These are phyloP conservation scores for Drosophila lacteicornis DNA, from an alignment of 1,140 invertebrate genomes.

Conservation along the genomic window DNA sequence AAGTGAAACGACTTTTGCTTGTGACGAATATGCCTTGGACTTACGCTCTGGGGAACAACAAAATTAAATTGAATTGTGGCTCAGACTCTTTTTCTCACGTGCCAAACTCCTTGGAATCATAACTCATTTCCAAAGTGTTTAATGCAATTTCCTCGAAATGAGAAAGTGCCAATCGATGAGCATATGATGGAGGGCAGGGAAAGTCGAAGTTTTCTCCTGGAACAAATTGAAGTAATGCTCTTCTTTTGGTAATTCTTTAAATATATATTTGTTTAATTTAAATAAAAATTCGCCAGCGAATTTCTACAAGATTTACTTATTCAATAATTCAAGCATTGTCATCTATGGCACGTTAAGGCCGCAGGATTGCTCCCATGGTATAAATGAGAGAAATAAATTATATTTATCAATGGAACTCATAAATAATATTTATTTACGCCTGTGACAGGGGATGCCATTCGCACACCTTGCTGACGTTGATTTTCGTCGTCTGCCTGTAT, in stretches of 20 bases:
- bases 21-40: constrained; percentile 24
- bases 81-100: constrained; percentile 15
- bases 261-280: not conserved
- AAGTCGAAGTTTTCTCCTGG: not conserved
- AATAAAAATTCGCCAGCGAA: no score
- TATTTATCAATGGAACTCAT: constrained; percentile 60
- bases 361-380: constrained; percentile 16
- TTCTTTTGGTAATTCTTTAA: not conserved
- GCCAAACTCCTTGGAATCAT: not conserved
- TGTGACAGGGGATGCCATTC: constrained; percentile 41
- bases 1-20: constrained; percentile 12
- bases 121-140: constrained; percentile 30
- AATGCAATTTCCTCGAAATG: constrained; percentile 6
- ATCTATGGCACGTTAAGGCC: not conserved
- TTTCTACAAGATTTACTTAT: not conserved
- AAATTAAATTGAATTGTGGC: constrained; percentile 35
- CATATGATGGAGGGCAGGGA: not conserved
- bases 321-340: constrained; percentile 24
- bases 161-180: not conserved
- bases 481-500: constrained; percentile 2
- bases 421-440: constrained; percentile 59
- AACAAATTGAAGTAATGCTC: not conserved
- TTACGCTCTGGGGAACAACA: constrained; percentile 36
- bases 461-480: constrained; percentile 44
- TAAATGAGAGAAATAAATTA: constrained; percentile 62